These are phyloP conservation scores for Pseudolaguvia tuberculata DNA, from an alignment of 2,113 vertebrate species.

Conservation along the genomic window DNA sequence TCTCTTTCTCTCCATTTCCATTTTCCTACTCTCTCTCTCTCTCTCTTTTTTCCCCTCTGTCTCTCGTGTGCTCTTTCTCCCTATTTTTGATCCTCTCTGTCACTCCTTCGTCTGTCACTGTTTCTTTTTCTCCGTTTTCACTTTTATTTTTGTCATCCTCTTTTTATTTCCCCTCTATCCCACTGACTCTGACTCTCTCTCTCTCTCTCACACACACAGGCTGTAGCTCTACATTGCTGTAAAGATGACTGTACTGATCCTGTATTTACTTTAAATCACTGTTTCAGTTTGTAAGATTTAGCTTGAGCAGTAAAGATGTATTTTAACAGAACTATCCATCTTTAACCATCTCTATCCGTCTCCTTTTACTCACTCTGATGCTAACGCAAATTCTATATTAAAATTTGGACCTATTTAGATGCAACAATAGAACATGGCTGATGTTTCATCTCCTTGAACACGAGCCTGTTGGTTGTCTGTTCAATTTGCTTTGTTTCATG, in stretches of 20 bases:
- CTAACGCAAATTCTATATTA: too few relatives aligned
- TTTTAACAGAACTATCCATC: constrained; percentile 28
- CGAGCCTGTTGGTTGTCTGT: not conserved
- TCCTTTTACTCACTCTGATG: too few relatives aligned
- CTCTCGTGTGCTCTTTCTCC: too few relatives aligned
- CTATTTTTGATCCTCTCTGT: not conserved
- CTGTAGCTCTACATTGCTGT: constrained; percentile 29
- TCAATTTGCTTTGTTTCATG: not conserved
- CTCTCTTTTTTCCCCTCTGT: not conserved
- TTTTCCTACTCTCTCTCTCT: too few relatives aligned
- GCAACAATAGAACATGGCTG: too few relatives aligned
- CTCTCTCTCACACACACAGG: not conserved
- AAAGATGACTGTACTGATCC: constrained; percentile 28
- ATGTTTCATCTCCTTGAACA: too few relatives aligned
- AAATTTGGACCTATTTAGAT: too few relatives aligned
- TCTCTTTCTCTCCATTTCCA: too few relatives aligned
- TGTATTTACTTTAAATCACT: constrained; percentile 48
- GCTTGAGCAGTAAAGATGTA: constrained; percentile 46
- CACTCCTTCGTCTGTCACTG: too few relatives aligned
- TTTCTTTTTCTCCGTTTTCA: not conserved
- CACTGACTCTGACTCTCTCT: not conserved
- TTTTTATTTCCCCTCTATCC: not conserved
- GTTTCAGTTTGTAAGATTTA: constrained; percentile 49
- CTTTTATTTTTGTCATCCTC: too few relatives aligned
- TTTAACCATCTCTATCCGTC: too few relatives aligned